Evolutionary conservation across 2,797 vertebrate species (phyloP).

Genomic region (Schizopygopsis pylzovi): DNA sequence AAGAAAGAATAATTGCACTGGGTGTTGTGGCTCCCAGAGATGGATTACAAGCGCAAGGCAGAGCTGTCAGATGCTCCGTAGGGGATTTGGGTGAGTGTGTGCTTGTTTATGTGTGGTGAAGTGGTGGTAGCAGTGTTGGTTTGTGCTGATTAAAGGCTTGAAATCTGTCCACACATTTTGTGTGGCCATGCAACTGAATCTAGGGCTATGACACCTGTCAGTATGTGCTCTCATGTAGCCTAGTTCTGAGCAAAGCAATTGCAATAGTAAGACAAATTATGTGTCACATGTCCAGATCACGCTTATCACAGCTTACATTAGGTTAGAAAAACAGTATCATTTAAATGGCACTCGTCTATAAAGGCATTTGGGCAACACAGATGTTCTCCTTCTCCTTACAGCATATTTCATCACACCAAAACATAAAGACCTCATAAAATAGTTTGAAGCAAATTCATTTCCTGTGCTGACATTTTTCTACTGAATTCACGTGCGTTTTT

Average conservation of each 20-base stretch:
- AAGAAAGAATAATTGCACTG: constrained; percentile 52
- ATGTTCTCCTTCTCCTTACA: not conserved
- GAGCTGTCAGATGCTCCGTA: constrained; percentile 44
- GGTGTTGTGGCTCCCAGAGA: constrained; percentile 53
- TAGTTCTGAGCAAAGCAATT: not conserved
- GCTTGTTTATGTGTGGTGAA: constrained; percentile 35
- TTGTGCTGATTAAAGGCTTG: constrained; percentile 40
- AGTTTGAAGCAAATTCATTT: not conserved
- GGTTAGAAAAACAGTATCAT: not conserved
- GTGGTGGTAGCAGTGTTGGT: constrained; percentile 19
- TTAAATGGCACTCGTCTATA: not conserved
- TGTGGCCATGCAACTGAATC: constrained; percentile 25
- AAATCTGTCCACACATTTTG: constrained; percentile 38
- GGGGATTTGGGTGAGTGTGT: constrained; percentile 43
- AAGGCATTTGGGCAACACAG: not conserved
- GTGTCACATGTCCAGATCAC: not conserved
- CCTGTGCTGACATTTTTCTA: not conserved
- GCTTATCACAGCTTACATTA: not conserved
- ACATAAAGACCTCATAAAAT: not conserved
- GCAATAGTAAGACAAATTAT: not conserved
- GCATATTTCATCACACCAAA: constrained; percentile 8
- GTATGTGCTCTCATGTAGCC: not conserved
- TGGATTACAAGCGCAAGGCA: constrained; percentile 47
- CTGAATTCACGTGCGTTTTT: not conserved
- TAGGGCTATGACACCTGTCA: constrained; percentile 26